Evolutionary conservation across 2,113 vertebrate species (phyloP).

Genomic region (Gymnorhina tibicen): DNA sequence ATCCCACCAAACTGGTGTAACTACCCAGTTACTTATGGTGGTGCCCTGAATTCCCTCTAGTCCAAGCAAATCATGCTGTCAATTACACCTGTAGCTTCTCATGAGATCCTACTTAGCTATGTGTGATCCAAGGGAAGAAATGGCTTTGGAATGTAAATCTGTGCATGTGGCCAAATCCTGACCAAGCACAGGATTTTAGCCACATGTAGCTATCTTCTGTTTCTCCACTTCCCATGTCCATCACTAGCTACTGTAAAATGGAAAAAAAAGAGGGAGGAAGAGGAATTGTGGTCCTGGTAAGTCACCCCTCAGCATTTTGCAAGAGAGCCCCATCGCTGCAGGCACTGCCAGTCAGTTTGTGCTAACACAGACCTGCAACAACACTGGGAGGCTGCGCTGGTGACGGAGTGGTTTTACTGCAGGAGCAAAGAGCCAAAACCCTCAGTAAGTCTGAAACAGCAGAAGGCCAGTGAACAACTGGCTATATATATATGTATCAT

Average conservation of each 20-base stretch:
- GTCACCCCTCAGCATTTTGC: background rate
- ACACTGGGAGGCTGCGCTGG: rapidly evolving
- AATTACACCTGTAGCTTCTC: background rate
- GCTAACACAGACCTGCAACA: background rate
- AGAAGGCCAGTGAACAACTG: background rate
- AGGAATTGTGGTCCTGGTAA: background rate
- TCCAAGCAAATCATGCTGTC: background rate
- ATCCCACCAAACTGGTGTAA: background rate
- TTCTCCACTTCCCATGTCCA: background rate
- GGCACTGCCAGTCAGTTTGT: background rate
- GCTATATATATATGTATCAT: background rate
- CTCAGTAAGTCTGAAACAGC: background rate
- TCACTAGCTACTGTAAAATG: background rate
- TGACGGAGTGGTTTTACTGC: background rate
- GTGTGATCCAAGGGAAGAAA: background rate
- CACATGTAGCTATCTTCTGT: background rate
- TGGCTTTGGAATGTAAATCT: background rate
- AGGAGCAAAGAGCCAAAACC: background rate
- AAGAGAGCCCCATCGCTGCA: rapidly evolving
- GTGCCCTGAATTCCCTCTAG: background rate
- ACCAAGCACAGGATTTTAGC: background rate
- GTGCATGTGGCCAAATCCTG: background rate
- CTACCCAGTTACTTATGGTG: background rate
- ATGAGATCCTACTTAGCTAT: background rate
- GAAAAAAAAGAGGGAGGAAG: background rate